Base-by-base conservation (phyloP, 2,888 invertebrate species). In the Phania funesta region DNA sequence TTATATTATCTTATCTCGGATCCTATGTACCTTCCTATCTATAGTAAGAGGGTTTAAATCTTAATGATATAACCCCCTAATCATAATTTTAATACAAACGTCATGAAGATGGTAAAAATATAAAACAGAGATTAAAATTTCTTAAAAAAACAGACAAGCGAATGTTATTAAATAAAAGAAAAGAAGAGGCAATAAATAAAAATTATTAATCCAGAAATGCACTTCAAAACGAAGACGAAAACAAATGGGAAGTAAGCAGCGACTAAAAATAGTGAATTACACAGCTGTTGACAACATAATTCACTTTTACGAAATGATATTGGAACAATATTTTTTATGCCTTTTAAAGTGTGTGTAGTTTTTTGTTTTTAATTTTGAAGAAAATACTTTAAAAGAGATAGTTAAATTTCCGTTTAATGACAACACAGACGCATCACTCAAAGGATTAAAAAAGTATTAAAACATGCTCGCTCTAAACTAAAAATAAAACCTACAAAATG, bases 251-350 rank as follows among this genome's bases (percentile, higher is more conserved):
- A 41, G 7, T 62, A 18, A 26, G 54, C 7, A 46, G 24, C 9
- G 26, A 38, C 60, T 71, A 38, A 35, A 73, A 24, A 52, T 48
- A 26, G 60, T 60, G 46, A 6, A 13, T 32, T 48, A 16, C n/a
- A 82, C 88, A 89, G 89, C 89, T 89, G 89, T 83, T 88, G 87
- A 86, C 87, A 87, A 87, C 88, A 89, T 89, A 89, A 89, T 88
- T 89, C 87, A 87, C 85, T 46, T 54, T 44, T 73, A 65, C 75
- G 44, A 83, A 77, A 80, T 48, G 46, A 38, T 44, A 35, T 29
- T 68, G 32, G n/a, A 26, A 20, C 18, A 56, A 24, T 38, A 6
- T 18, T 60, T 76, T 35, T 68, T 18, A 9, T 35, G 46, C 1
- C 11, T 35, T 64, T 26, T 52, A 35, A 16, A 52, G n/a, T 29